phyloP scores from a whole-genome alignment of 2,797 vertebrate species.

The Bradypodion ventrale region DNA sequence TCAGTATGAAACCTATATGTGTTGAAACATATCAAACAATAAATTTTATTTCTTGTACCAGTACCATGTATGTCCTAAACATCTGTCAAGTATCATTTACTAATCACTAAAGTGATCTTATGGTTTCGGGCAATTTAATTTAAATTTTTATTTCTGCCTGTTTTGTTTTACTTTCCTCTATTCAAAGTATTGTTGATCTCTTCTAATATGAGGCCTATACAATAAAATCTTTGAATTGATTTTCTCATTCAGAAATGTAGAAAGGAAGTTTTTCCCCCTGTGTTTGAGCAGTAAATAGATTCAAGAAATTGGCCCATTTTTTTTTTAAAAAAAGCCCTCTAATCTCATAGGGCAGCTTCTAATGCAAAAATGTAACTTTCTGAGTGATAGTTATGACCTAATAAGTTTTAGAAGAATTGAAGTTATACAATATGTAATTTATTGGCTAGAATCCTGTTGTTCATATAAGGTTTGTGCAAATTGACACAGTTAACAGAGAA shows the following conservation, averaged over 20 bases:
- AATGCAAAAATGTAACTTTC: neutral
- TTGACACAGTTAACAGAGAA: too few relatives aligned
- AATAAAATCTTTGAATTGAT: neutral
- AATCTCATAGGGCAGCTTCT: neutral
- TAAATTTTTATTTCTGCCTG: too few relatives aligned
- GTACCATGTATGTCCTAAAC: neutral
- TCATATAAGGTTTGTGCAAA: too few relatives aligned
- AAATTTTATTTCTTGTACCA: neutral
- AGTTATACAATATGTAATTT: neutral
- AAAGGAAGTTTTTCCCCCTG: neutral
- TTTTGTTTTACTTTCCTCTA: neutral
- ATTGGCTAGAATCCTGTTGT: too few relatives aligned
- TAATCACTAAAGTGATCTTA: neutral
- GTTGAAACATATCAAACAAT: neutral
- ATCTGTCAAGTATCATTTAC: neutral
- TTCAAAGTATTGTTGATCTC: too few relatives aligned
- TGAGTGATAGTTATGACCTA: neutral
- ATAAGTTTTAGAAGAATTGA: neutral
- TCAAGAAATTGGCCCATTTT: neutral
- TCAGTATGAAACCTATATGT: neutral
- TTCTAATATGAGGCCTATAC: neutral
- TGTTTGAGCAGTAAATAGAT: neutral
- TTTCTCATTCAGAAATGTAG: neutral
- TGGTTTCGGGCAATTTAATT: too few relatives aligned
- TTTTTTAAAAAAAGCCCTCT: neutral